Evolutionary conservation across 2,888 invertebrate species (phyloP).

Genomic region (Sisyra nigra): DNA sequence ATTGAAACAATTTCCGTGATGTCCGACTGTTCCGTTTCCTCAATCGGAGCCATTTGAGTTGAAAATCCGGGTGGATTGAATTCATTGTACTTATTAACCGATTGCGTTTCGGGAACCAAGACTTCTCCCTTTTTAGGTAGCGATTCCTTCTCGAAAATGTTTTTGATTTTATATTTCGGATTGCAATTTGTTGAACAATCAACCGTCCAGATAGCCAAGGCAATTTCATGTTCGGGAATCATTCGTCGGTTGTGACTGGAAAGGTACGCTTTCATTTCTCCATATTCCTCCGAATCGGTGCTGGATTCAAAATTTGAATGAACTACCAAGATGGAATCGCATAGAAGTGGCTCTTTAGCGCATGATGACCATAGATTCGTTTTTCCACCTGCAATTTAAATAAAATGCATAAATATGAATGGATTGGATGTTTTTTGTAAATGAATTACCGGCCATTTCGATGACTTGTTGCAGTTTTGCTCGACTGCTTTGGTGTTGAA

Average conservation of each 20-base stretch:
- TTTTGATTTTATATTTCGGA: constrained; percentile 1
- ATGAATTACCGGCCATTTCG: constrained; percentile 4
- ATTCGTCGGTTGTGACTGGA: constrained; percentile 1
- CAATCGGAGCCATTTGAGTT: no score
- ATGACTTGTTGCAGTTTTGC: constrained; percentile 2
- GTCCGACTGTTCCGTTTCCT: no score
- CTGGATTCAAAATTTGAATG: not conserved
- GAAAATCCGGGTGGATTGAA: no score
- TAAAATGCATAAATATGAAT: not conserved
- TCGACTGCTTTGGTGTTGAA: not conserved
- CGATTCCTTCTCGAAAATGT: no score
- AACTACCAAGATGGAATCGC: not conserved
- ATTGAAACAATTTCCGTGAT: no score
- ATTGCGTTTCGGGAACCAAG: not conserved
- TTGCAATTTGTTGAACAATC: constrained; percentile 6
- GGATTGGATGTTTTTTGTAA: not conserved
- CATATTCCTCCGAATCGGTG: not conserved
- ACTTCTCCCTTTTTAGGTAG: not conserved
- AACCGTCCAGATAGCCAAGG: constrained; percentile 2
- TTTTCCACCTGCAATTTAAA: constrained; percentile 4
- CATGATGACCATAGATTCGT: not conserved
- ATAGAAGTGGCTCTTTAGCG: not conserved
- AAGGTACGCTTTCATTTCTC: constrained; percentile 1
- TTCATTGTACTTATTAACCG: no score
- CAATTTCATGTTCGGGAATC: constrained; percentile 6